Evolutionary conservation across 2,888 invertebrate species (phyloP), one percentile per base, ranked within the genome.

Genomic region (Caradrina kadenii): DNA sequence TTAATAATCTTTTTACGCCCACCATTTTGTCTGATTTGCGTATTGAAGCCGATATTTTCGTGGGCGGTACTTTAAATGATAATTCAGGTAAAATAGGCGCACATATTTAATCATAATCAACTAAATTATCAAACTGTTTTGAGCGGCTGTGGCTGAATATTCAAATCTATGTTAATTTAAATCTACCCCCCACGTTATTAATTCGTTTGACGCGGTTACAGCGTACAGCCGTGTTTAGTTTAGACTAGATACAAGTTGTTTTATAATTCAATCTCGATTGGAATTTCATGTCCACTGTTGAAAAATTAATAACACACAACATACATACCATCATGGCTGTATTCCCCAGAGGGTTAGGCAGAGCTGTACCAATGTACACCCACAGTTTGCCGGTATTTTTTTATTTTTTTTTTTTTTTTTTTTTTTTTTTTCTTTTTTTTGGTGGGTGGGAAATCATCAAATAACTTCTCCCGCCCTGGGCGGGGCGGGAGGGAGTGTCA

Each of bases 141-240:
- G 49, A 55, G 54, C 71, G 58, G 35, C 42, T 62, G 61, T 39
- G 35, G 50, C 15, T 39, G 71, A 81, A 81, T 81, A 77, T 75
- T 77, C 61, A 73, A 80, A 78, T 76, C 21, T 74, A 83, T 79
- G 76, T 54, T 69, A 70, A 73, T 72, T 64, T 67, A 55, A 62
- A 63, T 56, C 48, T 48, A 71, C 61, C 61, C n/a, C 69, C 50
- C 63, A 53, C 56, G 65, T 71, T 22, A 45, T 55, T 77, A 70
- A 80, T 77, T 63, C 49, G 64, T 63, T 70, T 49, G 63, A 49
- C 22, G 60, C 42, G 17, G 35, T 45, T 42, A 22, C 52, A 53
- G 52, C 21, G 22, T 13, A 21, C n/a, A 35, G 31, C 45, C 26
- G 35, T 39, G 48, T 48, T 49, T 21, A 26, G 31, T 52, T 73